Base-by-base conservation (phyloP, 2,113 vertebrate species). In the Mesocricetus auratus region DNA sequence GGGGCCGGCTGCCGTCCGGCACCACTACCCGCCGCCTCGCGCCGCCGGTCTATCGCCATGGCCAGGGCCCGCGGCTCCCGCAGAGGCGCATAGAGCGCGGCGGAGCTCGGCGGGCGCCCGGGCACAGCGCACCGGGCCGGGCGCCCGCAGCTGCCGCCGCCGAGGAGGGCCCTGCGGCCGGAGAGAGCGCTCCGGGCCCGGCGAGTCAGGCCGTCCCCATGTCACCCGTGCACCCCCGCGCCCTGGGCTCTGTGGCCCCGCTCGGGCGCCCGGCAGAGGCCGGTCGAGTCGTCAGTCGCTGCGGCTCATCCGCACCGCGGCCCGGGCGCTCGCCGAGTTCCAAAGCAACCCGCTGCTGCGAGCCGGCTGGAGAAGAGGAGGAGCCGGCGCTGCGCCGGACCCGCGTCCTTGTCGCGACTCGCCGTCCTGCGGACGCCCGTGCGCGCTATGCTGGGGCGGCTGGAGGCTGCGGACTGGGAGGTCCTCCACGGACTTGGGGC, bases 1-100 rank as follows among this genome's bases (percentile, higher is more conserved):
- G 97, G 95, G 13, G 97, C 71, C 33, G 93, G 90, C 93, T 96
- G 97, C 93, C 97, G 64, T 89, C 97, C 96, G 56, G 95, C 96
- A 86, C 98, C 97, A 96, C 96, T 94, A 78, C 98, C 98, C 58
- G 97, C 98, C 62, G 98, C 97, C 69, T 98, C 98, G 21, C 98
- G 98, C 90, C 98, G 98, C 58, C 98, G 97, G 83, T 99, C 98
- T 98, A 98, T 98, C 88, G 98, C 98, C 98, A 99, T 99, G 95
- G 97, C 92, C 97, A 83, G 86, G 94, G 94, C 94, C 96, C 96
- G 83, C 94, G 94, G 89, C 95, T 66, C 96, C 96, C 93, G 94
- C 95, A 89, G 81, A 94, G 94, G 96, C 83, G 96, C 97, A 97
- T 97, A 97, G 97, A 97, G 97, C 90, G 94, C 91, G 74, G 85